phyloP scores from a whole-genome alignment of 2,797 vertebrate genomes.

The Lateolabrax maculatus region DNA sequence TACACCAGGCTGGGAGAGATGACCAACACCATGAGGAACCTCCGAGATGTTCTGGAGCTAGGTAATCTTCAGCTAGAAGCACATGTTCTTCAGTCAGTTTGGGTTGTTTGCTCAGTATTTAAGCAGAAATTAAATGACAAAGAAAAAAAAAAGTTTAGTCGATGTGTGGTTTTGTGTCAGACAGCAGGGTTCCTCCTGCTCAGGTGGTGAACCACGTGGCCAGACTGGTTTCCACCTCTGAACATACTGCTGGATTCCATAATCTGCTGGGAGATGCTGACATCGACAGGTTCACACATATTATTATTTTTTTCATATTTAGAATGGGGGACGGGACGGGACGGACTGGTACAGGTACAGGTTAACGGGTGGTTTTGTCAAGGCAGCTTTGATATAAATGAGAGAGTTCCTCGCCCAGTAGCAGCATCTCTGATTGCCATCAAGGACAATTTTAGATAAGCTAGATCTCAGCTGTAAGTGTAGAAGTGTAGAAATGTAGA shows the following conservation, averaged over 20 bases:
- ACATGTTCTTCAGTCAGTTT: neutral
- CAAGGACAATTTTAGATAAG: too few species aligned
- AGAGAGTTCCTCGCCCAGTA: too few species aligned
- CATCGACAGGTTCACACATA: conserved; percentile 86
- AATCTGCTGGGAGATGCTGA: conserved; percentile 87
- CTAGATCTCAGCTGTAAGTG: too few species aligned
- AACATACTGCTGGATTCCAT: conserved; percentile 62
- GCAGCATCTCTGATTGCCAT: too few species aligned
- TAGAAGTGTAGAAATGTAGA: too few species aligned
- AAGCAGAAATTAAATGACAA: too few species aligned
- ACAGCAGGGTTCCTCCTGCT: conserved; percentile 83
- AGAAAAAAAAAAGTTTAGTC: neutral
- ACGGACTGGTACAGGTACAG: too few species aligned
- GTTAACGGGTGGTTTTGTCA: too few species aligned
- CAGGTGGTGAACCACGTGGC: conserved; percentile 88
- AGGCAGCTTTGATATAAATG: too few species aligned
- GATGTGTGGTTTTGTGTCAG: conserved; percentile 71
- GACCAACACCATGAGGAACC: conserved; percentile 90
- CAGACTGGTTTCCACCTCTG: conserved; percentile 80
- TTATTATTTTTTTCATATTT: too few species aligned
- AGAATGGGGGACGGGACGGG: too few species aligned
- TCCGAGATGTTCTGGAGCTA: conserved; percentile 87
- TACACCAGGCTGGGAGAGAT: conserved; percentile 90
- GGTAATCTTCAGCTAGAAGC: conserved; percentile 74
- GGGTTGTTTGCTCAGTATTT: neutral